Conservation (phyloP, 92 coral and sea anemone species). For the Siderastrea siderea region DNA sequence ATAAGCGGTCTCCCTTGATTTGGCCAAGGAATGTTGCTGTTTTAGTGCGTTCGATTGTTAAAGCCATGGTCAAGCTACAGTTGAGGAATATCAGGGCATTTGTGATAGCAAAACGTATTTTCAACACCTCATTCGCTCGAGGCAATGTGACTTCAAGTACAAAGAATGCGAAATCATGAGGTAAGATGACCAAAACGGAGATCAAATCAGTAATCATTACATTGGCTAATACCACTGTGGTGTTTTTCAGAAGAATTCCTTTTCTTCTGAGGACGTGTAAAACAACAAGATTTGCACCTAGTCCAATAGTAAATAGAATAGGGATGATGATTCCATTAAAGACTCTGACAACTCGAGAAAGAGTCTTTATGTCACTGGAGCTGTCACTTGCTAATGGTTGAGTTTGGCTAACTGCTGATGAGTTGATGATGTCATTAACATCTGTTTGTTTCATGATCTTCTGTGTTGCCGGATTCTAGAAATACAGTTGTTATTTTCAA, state of each 20-base stretch:
- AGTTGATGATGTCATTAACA: not conserved
- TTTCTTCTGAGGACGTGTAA: slow-evolving; percentile 13
- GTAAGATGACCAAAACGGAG: not conserved
- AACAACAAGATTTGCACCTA: not conserved
- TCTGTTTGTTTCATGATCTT: not conserved
- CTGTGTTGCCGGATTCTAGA: too few relatives aligned
- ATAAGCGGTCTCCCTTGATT: not conserved
- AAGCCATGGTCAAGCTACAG: slow-evolving; percentile 5
- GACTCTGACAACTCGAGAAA: slow-evolving; percentile 1
- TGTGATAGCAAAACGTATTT: not conserved
- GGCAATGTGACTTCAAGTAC: not conserved
- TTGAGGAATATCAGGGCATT: not conserved
- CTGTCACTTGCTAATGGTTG: not conserved
- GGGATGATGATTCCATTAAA: slow-evolving; percentile 4
- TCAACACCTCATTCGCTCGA: not conserved
- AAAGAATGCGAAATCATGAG: not conserved
- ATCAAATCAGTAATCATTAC: slow-evolving; percentile 9
- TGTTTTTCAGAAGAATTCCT: not conserved
- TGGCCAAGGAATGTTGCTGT: slow-evolving; percentile 3
- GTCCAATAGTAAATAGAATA: not conserved
- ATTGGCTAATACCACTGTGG: not conserved
- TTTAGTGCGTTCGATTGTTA: not conserved
- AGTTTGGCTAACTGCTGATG: not conserved
- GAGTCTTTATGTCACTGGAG: too few relatives aligned
- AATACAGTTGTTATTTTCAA: too few relatives aligned